phyloP scores from a whole-genome alignment of 2,888 invertebrate species.

The Bombylius major region DNA sequence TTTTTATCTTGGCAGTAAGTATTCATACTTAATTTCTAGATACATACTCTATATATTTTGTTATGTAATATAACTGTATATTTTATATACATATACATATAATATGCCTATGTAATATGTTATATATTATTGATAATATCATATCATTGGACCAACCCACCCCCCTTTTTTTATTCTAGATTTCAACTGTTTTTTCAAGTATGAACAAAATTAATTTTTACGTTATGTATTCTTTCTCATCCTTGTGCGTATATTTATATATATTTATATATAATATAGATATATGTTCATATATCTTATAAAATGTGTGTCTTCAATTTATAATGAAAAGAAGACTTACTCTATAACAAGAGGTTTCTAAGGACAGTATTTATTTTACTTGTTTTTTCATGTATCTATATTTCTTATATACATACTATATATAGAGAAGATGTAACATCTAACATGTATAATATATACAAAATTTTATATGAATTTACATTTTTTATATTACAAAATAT shows the following conservation, averaged over 20 bases:
- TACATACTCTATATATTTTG: background rate
- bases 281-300: too few species aligned
- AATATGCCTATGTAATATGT: background rate
- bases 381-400: background rate
- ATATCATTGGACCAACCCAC: background rate
- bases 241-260: background rate
- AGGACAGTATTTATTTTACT: background rate
- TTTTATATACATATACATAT: too few species aligned
- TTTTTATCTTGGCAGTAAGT: background rate
- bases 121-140: too few species aligned
- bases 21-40: background rate
- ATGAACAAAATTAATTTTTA: slow-evolving; percentile 8
- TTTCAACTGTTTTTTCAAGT: slow-evolving; percentile 1
- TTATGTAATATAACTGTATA: too few species aligned
- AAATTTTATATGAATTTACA: too few species aligned
- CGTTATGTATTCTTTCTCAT: slow-evolving; percentile 1
- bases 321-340: slow-evolving; percentile 1
- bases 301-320: too few species aligned
- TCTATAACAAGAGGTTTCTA: background rate
- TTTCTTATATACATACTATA: background rate
- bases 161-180: background rate
- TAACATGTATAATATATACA: background rate
- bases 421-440: background rate
- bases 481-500: too few species aligned
- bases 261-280: too few species aligned